Base-by-base conservation (phyloP, 2,113 vertebrate species). In the Dipodomys merriami region DNA sequence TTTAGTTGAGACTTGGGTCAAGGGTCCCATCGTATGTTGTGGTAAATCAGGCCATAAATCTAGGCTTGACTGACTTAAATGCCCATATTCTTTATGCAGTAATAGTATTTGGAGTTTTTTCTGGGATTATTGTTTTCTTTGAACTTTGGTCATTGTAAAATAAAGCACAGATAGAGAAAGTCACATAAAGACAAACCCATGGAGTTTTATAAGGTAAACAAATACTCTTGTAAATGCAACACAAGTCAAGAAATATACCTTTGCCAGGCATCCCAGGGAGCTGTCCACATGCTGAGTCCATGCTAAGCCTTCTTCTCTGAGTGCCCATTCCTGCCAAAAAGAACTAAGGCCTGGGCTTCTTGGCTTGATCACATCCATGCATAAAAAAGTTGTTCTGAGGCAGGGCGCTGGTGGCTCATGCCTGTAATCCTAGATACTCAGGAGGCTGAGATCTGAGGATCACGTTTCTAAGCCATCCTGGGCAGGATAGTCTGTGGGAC, bases 121-220 rank as follows among this genome's bases (percentile, higher is more conserved):
- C 19, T 67, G n/a, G 64, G 9, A 69, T 78, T 82, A 46, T 73
- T 83, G 18, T 86, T 90, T 79, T 69, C 29, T 90, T 90, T 90
- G 80, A 74, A 76, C 0, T 39, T 90, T 76, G 49, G 23, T 90
- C 78, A n/a, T 74, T 89, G 23, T 69, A 76, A 94, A 89, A 87
- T 83, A 87, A 86, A 71, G 77, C 71, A 77, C 22, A 95, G 71
- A 65, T 53, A 68, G 6, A 35, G 78, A 67, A 83, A 76, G 57
- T 10, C 67, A 80, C 11, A 57, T 16, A 15, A 81, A 88, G 68
- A 82, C 35, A 90, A 67, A 30, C 44, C 49, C 82, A 30, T 82
- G 22, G 53, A 35, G 30, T 88, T 94, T 88, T 84, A 16, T 72
- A 35, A 90, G 74, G 39, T 83, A 67, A 92, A 80, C 65, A 91